A percentile compares a stretch with the other conserved stretches of the same genome.
Conservation (phyloP, 30 jellyfish, hydroid and myxozoan genomes). For the Aurelia sp. region DNA sequence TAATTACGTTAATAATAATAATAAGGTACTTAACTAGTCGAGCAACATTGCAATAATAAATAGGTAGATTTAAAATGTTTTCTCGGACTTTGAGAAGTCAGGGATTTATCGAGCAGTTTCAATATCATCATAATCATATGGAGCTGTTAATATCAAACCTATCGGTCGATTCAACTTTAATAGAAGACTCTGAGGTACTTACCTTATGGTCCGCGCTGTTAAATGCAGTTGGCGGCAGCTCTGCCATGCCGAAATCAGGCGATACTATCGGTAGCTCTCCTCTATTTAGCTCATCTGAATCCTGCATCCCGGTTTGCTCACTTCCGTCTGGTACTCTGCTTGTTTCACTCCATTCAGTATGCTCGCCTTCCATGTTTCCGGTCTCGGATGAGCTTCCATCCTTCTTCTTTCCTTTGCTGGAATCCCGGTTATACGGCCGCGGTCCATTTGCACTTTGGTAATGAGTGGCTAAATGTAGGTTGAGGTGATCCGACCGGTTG, state of each 20-base stretch:
- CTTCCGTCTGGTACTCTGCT: not conserved
- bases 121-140: not conserved
- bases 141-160: slow-evolving; percentile 46
- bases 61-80: slow-evolving; percentile 35
- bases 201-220: too few relatives aligned
- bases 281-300: not conserved
- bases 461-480: too few relatives aligned
- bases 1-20: too few relatives aligned
- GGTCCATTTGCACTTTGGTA: too few relatives aligned
- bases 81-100: slow-evolving; percentile 3
- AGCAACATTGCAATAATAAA: too few relatives aligned
- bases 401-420: slow-evolving; percentile 33
- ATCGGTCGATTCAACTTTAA: slow-evolving; percentile 23
- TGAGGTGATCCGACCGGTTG: too few relatives aligned
- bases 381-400: not conserved
- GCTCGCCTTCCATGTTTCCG: not conserved
- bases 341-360: not conserved
- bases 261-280: too few relatives aligned
- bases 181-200: too few relatives aligned
- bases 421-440: slow-evolving; percentile 38
- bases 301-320: not conserved
- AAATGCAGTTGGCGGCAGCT: too few relatives aligned
- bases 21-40: too few relatives aligned
- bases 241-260: too few relatives aligned
- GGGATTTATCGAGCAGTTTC: not conserved